phyloP scores from a whole-genome alignment of 1,140 invertebrate species.

The Drosophila takahashii region DNA sequence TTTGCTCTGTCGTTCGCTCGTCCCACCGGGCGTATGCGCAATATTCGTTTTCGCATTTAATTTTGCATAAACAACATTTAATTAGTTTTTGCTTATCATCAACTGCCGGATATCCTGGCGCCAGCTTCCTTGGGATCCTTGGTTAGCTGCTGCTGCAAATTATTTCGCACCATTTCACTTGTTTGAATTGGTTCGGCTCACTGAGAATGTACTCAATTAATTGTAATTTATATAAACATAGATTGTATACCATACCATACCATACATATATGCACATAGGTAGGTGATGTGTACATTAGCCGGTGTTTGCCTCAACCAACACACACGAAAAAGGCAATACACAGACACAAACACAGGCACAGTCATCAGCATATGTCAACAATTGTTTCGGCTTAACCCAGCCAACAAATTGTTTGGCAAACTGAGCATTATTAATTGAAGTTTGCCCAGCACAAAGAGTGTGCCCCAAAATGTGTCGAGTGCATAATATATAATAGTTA shows the following conservation, averaged over 20 bases:
- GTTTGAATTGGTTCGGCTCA: constrained; percentile 39
- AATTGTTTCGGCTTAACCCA: constrained; percentile 35
- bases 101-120: constrained; percentile 34
- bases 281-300: constrained; percentile 1
- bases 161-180: constrained; percentile 72
- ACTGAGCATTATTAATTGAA: constrained; percentile 14
- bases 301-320: constrained; percentile 11
- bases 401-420: constrained; percentile 26
- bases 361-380: constrained; percentile 59
- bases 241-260: constrained; percentile 3
- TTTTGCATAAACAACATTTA: constrained; percentile 60
- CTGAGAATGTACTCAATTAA: constrained; percentile 66
- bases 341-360: constrained; percentile 5
- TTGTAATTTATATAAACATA: constrained; percentile 67
- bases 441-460: background rate
- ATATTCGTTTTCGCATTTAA: constrained; percentile 56
- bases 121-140: constrained; percentile 18
- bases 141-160: constrained; percentile 37
- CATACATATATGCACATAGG: background rate
- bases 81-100: constrained; percentile 54
- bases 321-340: constrained; percentile 4
- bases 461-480: background rate
- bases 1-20: background rate
- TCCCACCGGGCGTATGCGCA: constrained; percentile 55
- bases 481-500: background rate